A percentile compares a stretch with the other conserved stretches of the same genome.
Conservation (phyloP, 2,797 vertebrate species). For the Sebastes elongatus region DNA sequence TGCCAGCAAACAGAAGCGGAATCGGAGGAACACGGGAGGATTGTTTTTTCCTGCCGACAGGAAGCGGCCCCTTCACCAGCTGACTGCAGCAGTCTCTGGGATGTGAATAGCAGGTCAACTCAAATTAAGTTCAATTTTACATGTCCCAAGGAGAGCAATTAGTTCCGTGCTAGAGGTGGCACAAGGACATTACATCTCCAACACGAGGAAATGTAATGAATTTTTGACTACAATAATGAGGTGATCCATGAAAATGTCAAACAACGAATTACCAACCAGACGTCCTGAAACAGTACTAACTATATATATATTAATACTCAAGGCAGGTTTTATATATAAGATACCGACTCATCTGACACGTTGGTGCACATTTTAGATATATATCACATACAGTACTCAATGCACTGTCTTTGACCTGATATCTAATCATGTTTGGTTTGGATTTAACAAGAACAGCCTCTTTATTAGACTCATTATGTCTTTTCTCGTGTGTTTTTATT, state of each 20-base stretch:
- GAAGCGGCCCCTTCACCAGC: conserved; percentile 53
- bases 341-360: background rate
- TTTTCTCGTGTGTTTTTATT: background rate
- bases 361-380: background rate
- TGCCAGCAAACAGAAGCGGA: conserved; percentile 58
- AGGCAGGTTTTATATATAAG: conserved; percentile 15
- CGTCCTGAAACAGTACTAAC: conserved; percentile 34
- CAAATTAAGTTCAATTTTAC: conserved; percentile 74
- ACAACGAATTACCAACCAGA: conserved; percentile 37
- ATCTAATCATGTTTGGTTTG: background rate
- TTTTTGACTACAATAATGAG: conserved; percentile 68
- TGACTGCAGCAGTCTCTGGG: conserved; percentile 48
- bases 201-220: conserved; percentile 56
- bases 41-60: conserved; percentile 46
- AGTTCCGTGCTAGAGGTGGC: conserved; percentile 66
- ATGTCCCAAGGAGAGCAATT: conserved; percentile 81
- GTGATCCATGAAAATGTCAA: conserved; percentile 69
- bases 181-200: conserved; percentile 62
- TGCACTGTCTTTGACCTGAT: background rate
- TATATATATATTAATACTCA: conserved; percentile 2
- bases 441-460: background rate
- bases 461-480: background rate
- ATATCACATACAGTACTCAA: background rate
- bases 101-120: conserved; percentile 70
- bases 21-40: conserved; percentile 17